Evolutionary conservation across 1,140 invertebrate genomes (phyloP), one percentile per base, ranked within the genome.

Genomic region (Drosophila elegans): DNA sequence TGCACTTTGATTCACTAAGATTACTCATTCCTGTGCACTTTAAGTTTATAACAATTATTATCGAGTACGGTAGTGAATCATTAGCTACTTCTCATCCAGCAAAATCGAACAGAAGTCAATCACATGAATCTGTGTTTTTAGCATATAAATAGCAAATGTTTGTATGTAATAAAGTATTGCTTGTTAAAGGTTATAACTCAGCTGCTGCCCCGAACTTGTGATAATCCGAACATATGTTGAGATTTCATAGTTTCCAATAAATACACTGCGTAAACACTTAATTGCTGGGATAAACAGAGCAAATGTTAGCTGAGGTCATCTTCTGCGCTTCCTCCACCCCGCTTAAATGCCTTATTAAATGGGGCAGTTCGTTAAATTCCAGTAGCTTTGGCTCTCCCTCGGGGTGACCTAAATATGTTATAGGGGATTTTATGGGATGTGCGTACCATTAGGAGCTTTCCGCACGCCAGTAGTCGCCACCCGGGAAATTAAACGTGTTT

Each of bases 321-420:
- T 25, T 71, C 64, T n/a, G 27, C 13, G 27, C 16, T 46, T 38
- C 1, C 13, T 9, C 5, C 36, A 4, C 9, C 6, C 16, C 13
- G 13, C 45, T 36, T 13, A 49, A 36, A 34, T 34, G 21, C 64
- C 34, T 10, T n/a, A 56, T 57, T 69, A 56, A 69, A 56, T 48
- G 29, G 27, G 13, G 29, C n/a, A 48, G 66, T 36, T 56, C 64
- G 53, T 69, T n/a, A 71, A 69, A 71, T 34, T 57, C 46, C 44
- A 42, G 27, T 38, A 48, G 67, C 62, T 39, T 45, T n/a, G 36
- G 66, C 57, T 52, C 60, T 48, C 29, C 48, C 59, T 46, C 7
- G 9, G 29, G 60, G 12, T 85, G 80, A 85, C 80, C 80, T 49
- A 85, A 68, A 75, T 80, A 63, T 25, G 9, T 25, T 32, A 16